phyloP scores from a whole-genome alignment of 2,888 invertebrate genomes.

The Synanthedon formicaeformis region DNA sequence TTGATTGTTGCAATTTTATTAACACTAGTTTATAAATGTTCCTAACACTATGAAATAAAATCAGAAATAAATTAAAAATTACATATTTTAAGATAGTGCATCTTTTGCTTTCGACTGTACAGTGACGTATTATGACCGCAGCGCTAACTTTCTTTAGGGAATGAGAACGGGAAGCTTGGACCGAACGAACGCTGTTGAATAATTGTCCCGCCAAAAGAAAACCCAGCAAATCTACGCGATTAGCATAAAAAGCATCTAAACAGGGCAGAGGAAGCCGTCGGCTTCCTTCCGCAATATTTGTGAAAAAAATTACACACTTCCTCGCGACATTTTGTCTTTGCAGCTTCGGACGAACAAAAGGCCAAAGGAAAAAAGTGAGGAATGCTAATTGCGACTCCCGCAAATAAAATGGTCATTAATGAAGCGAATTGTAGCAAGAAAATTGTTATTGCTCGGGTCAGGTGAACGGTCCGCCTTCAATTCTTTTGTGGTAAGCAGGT shows the following conservation, averaged over 20 bases:
- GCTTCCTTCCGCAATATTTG: slow-evolving; percentile 68
- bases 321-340: slow-evolving; percentile 56
- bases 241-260: slow-evolving; percentile 69
- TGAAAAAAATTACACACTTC: slow-evolving; percentile 64
- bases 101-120: not conserved
- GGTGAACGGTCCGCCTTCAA: slow-evolving; percentile 7
- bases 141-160: slow-evolving; percentile 44
- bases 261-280: slow-evolving; percentile 56
- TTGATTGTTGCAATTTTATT: too few species aligned
- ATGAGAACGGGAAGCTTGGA: slow-evolving; percentile 15
- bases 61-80: too few species aligned
- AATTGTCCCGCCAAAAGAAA: slow-evolving; percentile 61
- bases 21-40: too few species aligned
- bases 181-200: slow-evolving; percentile 43
- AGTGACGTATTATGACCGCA: slow-evolving; percentile 12
- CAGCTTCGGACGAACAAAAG: slow-evolving; percentile 24
- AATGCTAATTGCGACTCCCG: slow-evolving; percentile 54
- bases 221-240: slow-evolving; percentile 59
- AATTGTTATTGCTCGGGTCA: slow-evolving; percentile 27
- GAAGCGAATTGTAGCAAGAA: slow-evolving; percentile 35
- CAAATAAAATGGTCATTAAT: slow-evolving; percentile 56
- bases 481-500: not conserved
- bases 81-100: too few species aligned
- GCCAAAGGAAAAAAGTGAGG: slow-evolving; percentile 30
- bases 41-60: too few species aligned